These are phyloP conservation scores for Anthopleura sola DNA, from an alignment of 64 coral and sea anemone genomes.

Conservation along the genomic window DNA sequence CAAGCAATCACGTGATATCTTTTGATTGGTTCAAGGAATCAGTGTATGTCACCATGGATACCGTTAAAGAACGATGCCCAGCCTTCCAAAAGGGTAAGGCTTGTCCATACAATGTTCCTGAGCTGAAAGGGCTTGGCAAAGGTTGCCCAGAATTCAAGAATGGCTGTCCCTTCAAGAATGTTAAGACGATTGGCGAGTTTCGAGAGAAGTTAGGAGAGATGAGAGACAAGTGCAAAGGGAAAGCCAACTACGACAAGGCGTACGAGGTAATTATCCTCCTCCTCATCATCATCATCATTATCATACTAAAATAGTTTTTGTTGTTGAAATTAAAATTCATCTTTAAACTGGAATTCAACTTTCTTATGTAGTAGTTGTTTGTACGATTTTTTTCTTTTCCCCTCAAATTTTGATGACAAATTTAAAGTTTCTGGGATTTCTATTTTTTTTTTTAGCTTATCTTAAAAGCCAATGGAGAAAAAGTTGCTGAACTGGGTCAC, in stretches of 20 bases:
- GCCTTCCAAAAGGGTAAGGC: constrained; percentile 22
- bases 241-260: constrained; percentile 17
- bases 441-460: not conserved
- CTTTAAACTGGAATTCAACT: too few relatives aligned
- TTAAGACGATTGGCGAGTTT: not conserved
- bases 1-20: not conserved
- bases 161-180: constrained; percentile 33
- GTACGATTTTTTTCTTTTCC: too few relatives aligned
- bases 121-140: constrained; percentile 17
- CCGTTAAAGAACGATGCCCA: constrained; percentile 17
- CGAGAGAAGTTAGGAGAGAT: not conserved
- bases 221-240: constrained; percentile 20
- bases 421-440: not conserved
- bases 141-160: constrained; percentile 32
- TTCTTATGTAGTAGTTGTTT: too few relatives aligned
- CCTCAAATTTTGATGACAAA: too few relatives aligned
- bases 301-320: too few relatives aligned
- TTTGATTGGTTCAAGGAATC: not conserved
- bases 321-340: too few relatives aligned
- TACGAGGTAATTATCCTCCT: not conserved
- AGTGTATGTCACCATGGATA: not conserved
- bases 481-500: not conserved
- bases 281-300: too few relatives aligned
- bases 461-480: not conserved
- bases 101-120: constrained; percentile 9